Conservation (phyloP, 2,113 vertebrate species). For the Procavia capensis region DNA sequence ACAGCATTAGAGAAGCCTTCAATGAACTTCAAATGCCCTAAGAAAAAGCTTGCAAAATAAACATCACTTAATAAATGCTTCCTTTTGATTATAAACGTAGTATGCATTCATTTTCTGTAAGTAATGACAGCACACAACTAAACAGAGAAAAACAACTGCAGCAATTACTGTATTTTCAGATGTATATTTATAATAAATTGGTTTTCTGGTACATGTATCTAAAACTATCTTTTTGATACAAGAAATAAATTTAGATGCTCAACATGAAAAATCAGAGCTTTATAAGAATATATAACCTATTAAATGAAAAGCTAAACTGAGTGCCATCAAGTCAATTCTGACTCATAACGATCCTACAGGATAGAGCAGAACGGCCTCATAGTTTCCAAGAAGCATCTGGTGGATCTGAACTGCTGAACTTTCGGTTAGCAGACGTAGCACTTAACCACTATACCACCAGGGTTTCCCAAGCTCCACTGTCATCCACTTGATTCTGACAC, state of each 20-base stretch:
- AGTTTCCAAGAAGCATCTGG: too few species aligned
- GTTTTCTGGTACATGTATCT: neutral
- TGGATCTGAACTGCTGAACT: too few species aligned
- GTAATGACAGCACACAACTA: constrained; percentile 11
- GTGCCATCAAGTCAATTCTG: too few species aligned
- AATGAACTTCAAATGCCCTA: neutral
- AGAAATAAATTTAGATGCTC: neutral
- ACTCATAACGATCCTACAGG: too few species aligned
- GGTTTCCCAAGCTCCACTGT: too few species aligned
- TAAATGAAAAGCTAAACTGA: too few species aligned
- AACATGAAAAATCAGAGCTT: constrained; percentile 23
- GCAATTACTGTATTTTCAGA: constrained; percentile 4
- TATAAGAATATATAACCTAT: neutral
- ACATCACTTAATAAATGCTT: neutral
- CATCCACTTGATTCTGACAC: too few species aligned
- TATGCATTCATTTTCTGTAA: constrained; percentile 6
- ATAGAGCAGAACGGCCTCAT: too few species aligned
- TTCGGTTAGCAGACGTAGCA: too few species aligned
- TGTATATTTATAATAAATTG: neutral
- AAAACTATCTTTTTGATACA: constrained; percentile 12
- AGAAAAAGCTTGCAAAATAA: constrained; percentile 40
- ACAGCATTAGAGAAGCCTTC: neutral
- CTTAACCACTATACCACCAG: too few species aligned
- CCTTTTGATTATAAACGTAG: neutral
- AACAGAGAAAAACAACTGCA: neutral